Evolutionary conservation across 2,797 vertebrate genomes (phyloP).

Genomic region (Molossus alvarezi): DNA sequence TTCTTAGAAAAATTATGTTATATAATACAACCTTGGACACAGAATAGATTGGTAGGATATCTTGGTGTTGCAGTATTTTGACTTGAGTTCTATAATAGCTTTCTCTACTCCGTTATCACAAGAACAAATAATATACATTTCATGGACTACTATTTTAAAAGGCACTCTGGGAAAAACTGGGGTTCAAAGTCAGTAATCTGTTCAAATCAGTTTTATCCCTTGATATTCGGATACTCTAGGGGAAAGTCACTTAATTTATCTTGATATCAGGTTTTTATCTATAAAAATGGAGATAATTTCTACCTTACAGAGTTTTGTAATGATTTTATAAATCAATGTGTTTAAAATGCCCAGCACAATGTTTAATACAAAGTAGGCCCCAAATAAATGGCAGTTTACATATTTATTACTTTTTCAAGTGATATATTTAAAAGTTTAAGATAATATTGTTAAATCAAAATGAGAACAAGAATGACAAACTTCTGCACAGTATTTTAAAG

Average conservation of each 20-base stretch:
- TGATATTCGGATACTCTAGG: neutral
- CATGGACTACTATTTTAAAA: neutral
- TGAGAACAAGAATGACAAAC: neutral
- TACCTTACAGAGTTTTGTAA: neutral
- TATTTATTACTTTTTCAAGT: neutral
- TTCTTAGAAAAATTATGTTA: constrained; percentile 5
- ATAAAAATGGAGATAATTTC: constrained; percentile 12
- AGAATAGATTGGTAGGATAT: neutral
- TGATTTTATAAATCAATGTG: neutral
- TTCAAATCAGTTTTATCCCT: constrained; percentile 26
- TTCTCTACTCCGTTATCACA: neutral
- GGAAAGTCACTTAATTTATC: constrained; percentile 47
- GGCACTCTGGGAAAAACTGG: neutral
- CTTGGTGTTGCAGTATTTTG: neutral
- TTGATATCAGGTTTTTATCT: neutral
- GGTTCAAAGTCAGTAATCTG: neutral
- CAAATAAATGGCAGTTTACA: neutral
- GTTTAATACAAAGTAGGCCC: neutral
- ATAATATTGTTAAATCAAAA: neutral
- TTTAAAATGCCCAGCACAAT: neutral
- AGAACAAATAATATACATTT: neutral
- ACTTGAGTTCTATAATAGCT: neutral
- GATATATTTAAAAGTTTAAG: constrained; percentile 34
- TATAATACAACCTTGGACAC: neutral
- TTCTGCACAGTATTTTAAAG: neutral